A percentile compares a stretch with the other conserved stretches of the same genome.
phyloP scores from a whole-genome alignment of 2,888 invertebrate species.

The Plagodis pulveraria region DNA sequence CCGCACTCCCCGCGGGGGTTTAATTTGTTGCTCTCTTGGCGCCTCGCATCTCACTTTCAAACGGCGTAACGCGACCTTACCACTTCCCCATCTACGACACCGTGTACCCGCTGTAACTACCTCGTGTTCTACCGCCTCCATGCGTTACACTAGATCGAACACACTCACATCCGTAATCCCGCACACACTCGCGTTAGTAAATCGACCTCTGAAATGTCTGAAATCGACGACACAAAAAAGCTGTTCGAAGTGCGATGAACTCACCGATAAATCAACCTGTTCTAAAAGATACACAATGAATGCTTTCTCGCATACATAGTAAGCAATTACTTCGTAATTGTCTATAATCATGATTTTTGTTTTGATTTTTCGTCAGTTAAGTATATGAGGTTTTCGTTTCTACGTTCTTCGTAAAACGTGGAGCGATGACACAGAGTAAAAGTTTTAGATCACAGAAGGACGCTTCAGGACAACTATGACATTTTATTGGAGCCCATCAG shows the following conservation, averaged over 20 bases:
- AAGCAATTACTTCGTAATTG: background rate
- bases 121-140: slow-evolving; percentile 57
- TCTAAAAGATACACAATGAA: background rate
- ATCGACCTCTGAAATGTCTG: slow-evolving; percentile 5
- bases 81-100: slow-evolving; percentile 68
- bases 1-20: slow-evolving; percentile 76
- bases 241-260: slow-evolving; percentile 1
- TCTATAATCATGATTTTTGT: background rate
- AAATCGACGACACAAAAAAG: slow-evolving; percentile 10
- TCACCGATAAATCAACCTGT: slow-evolving; percentile 2
- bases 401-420: no score
- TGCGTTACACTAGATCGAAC: slow-evolving; percentile 46
- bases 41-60: slow-evolving; percentile 84
- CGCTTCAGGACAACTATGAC: no score
- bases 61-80: slow-evolving; percentile 82
- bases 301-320: background rate
- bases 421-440: no score
- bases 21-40: slow-evolving; percentile 85
- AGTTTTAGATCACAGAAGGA: no score
- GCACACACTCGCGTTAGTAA: slow-evolving; percentile 11
- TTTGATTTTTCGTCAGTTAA: no score
- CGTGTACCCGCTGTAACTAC: slow-evolving; percentile 51
- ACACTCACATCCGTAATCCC: slow-evolving; percentile 24
- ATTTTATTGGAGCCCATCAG: no score
- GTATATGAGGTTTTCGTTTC: no score